phyloP scores from a whole-genome alignment of 2,797 vertebrate genomes.

The Onychomys torridus region DNA sequence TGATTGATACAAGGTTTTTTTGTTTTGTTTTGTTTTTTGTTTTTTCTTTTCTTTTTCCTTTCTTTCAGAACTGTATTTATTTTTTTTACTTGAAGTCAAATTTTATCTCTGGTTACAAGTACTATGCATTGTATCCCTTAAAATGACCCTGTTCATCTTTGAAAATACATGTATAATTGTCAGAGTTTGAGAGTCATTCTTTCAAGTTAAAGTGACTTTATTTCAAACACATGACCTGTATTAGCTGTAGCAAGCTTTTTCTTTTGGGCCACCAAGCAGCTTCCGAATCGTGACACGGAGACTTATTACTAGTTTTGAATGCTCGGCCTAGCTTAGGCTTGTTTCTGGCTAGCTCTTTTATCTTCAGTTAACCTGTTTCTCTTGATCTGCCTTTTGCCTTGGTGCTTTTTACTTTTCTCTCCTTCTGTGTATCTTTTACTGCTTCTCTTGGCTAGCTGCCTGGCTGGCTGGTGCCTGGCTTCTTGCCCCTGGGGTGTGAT shows the following conservation, averaged over 20 bases:
- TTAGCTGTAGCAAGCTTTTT: background rate
- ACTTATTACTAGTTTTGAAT: no score
- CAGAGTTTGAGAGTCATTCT: background rate
- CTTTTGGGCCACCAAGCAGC: background rate
- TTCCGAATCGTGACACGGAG: background rate
- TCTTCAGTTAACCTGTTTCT: background rate
- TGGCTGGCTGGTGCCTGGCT: background rate
- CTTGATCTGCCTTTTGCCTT: background rate
- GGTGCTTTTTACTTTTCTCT: background rate
- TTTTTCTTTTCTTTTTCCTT: background rate
- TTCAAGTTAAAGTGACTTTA: background rate
- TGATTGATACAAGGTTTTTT: background rate
- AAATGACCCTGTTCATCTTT: slow-evolving; percentile 7
- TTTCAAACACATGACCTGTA: no score
- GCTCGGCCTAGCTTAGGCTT: background rate
- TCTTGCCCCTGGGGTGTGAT: background rate
- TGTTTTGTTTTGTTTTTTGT: no score
- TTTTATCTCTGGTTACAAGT: slow-evolving; percentile 57
- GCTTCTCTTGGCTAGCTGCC: background rate
- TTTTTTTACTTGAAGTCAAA: slow-evolving; percentile 40
- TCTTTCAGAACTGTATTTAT: slow-evolving; percentile 34
- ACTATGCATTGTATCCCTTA: background rate
- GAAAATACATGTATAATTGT: background rate
- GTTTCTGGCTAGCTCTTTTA: background rate
- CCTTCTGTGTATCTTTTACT: background rate